Conservation (phyloP, 2,797 vertebrate genomes). For the Echeneis naucrates region DNA sequence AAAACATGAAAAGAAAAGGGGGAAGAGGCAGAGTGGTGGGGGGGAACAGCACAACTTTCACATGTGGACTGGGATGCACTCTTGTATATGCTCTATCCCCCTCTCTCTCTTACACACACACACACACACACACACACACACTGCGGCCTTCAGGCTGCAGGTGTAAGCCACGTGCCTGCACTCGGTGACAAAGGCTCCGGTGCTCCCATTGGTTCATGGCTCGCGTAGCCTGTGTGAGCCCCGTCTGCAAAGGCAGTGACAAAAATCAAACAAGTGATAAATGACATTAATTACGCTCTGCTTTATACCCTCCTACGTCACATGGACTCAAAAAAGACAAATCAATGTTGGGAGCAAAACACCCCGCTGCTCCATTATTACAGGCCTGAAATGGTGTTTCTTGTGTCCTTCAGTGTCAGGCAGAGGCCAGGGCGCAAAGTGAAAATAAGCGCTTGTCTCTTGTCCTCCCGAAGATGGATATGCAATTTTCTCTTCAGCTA, state of each 20-base stretch:
- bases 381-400: conserved; percentile 66
- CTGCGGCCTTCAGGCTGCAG: conserved; percentile 77
- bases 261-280: conserved; percentile 84
- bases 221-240: conserved; percentile 58
- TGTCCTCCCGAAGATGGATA: conserved; percentile 70
- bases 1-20: background rate
- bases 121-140: conserved; percentile 37
- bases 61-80: background rate
- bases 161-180: conserved; percentile 85
- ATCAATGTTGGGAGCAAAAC: conserved; percentile 66
- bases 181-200: conserved; percentile 69
- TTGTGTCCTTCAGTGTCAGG: conserved; percentile 71
- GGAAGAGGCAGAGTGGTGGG: no score
- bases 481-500: conserved; percentile 60
- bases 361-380: conserved; percentile 77
- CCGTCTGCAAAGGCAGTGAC: conserved; percentile 50
- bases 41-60: background rate
- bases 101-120: conserved; percentile 10
- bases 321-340: conserved; percentile 65
- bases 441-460: conserved; percentile 63
- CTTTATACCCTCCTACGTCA: conserved; percentile 78
- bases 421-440: conserved; percentile 61
- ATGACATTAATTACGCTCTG: conserved; percentile 84
- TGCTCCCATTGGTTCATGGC: conserved; percentile 76
- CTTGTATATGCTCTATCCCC: background rate